phyloP scores from a whole-genome alignment of 2,113 vertebrate species.

The Blennius ocellaris region DNA sequence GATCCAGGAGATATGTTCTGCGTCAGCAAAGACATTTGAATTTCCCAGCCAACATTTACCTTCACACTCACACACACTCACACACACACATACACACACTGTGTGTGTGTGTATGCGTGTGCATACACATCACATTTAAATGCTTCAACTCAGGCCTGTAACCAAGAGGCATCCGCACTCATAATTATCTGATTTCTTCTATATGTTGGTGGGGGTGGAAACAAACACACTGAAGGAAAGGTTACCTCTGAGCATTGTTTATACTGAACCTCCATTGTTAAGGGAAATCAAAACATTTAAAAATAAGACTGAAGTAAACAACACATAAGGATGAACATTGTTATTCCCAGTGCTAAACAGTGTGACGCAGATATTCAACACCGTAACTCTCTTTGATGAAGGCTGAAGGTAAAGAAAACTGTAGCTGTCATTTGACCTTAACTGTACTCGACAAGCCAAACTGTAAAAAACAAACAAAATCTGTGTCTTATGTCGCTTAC shows the following conservation, averaged over 20 bases:
- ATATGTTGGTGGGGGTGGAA: neutral
- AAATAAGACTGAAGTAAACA: neutral
- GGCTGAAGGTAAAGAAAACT: conserved; percentile 9
- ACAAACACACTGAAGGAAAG: neutral
- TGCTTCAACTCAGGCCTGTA: conserved; percentile 39
- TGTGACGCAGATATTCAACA: neutral
- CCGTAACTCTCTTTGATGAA: conserved; percentile 30
- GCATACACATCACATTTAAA: conserved; percentile 34
- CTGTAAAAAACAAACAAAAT: too few relatives aligned
- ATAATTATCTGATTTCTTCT: conserved; percentile 2
- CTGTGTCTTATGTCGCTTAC: too few relatives aligned
- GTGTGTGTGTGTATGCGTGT: too few relatives aligned
- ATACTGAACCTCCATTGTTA: neutral
- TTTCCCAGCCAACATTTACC: conserved; percentile 71
- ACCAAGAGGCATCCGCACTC: neutral
- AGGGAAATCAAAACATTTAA: neutral
- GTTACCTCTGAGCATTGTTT: neutral
- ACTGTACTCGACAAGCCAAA: too few relatives aligned
- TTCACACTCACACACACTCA: conserved; percentile 24
- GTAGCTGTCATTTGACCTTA: too few relatives aligned
- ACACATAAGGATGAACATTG: conserved; percentile 14
- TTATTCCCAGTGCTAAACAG: too few relatives aligned
- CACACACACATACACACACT: too few relatives aligned
- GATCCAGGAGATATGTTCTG: conserved; percentile 76
- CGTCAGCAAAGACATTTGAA: conserved; percentile 75